Evolutionary conservation across 2,888 invertebrate genomes (phyloP), one percentile per base, ranked within the genome.

Genomic region (Eristalis intricaria): DNA sequence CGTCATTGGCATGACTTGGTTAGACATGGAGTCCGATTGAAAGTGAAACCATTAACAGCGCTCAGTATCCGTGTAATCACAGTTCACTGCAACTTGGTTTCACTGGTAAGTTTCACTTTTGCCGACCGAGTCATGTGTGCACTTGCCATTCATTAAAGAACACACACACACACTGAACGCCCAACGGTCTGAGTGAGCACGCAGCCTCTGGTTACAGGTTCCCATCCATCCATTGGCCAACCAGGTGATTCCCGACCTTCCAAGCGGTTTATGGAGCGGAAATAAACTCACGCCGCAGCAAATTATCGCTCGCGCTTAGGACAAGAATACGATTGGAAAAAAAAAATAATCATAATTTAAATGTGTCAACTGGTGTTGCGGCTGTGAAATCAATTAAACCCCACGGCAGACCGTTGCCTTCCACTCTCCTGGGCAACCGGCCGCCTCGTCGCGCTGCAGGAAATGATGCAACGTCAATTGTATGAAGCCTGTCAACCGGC

Each of bases 381-480:
- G 58, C 79, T 87, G 83, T 83, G 83, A 87, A 87, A 87, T 87
- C 87, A 87, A 87, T 87, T 87, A 87, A 84, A 87, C 69, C 73
- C 23, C 85, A 77, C 77, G n/a, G 35, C 61, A 58, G 65, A 35
- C 29, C 64, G 74, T 61, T 70, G 19, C 50, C n/a, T n/a, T 50
- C 64, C 65, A 56, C 69, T 69, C 43, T 56, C 26, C 58, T 11
- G 73, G 66, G 38, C 75, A 87, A 68, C 15, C 43, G 19, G 50
- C 19, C 50, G 50, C n/a, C n/a, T n/a, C n/a, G n/a, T 1, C 26
- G 26, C 26, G 26, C 19, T 19, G 50, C 50, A 87, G 87, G 87
- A 87, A 87, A 73, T 87, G 87, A 87, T 87, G 87, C 83, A 87
- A 87, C 76, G 68, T 60, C 87, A 76, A 87, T 87, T 87, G 87